These are phyloP conservation scores for Tinea pellionella DNA, from an alignment of 2,888 invertebrate genomes.

Conservation along the genomic window DNA sequence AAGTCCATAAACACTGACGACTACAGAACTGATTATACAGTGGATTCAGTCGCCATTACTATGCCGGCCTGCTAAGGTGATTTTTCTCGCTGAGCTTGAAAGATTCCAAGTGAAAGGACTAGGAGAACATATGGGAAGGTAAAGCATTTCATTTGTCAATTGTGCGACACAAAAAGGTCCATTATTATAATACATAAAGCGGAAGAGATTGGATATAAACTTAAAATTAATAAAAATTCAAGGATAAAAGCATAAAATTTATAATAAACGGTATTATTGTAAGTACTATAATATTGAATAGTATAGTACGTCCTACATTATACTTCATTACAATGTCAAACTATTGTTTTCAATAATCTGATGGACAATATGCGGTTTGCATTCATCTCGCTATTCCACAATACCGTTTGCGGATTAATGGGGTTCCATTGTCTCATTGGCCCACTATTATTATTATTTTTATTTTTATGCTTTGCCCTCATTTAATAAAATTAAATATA, in stretches of 20 bases:
- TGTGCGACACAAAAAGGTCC: too few species aligned
- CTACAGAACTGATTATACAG: too few species aligned
- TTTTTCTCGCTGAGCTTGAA: too few species aligned
- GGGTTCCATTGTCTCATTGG: slow-evolving; percentile 27
- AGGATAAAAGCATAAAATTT: background rate
- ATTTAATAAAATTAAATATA: background rate
- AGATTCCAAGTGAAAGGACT: too few species aligned
- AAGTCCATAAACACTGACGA: too few species aligned
- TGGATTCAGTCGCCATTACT: too few species aligned
- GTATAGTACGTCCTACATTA: too few species aligned
- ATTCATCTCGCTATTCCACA: slow-evolving; percentile 22
- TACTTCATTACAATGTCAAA: background rate
- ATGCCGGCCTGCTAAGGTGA: too few species aligned
- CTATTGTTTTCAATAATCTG: background rate
- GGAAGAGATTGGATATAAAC: slow-evolving; percentile 24
- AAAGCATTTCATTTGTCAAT: too few species aligned
- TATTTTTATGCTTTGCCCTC: background rate
- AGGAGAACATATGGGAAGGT: too few species aligned
- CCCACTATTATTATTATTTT: background rate
- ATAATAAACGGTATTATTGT: background rate
- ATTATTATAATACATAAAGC: slow-evolving; percentile 14
- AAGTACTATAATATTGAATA: background rate
- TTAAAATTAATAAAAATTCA: background rate
- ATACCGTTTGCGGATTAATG: slow-evolving; percentile 29
- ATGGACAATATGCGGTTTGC: slow-evolving; percentile 23